Percentiles rank a stretch among this genome's conserved stretches.
These are phyloP conservation scores for Antheraea mylitta DNA, from an alignment of 1,140 invertebrate genomes.

Conservation along the genomic window DNA sequence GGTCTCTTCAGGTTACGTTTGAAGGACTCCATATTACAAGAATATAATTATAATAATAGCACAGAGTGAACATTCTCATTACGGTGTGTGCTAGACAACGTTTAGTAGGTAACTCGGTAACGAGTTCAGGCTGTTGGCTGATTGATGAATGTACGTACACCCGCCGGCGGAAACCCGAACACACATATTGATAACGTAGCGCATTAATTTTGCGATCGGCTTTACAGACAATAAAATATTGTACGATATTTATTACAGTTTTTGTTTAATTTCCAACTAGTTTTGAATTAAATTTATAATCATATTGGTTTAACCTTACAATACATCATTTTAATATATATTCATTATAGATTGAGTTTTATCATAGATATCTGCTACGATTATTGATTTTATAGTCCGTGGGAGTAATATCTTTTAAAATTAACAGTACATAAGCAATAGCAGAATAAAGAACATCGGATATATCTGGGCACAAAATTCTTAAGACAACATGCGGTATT, in stretches of 20 bases:
- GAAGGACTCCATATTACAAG: too few species aligned
- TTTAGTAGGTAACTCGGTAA: constrained; percentile 63
- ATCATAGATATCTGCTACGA: neutral
- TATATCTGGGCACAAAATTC: too few species aligned
- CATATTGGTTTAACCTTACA: neutral
- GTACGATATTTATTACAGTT: constrained; percentile 18
- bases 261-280: neutral
- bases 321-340: neutral
- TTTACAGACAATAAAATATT: constrained; percentile 30
- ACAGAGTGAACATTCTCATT: constrained; percentile 1
- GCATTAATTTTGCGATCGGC: constrained; percentile 56
- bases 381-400: too few species aligned
- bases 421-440: too few species aligned
- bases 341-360: neutral
- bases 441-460: too few species aligned
- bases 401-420: too few species aligned
- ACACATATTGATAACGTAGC: constrained; percentile 61
- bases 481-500: too few species aligned
- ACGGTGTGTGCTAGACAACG: constrained; percentile 8
- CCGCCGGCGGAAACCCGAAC: constrained; percentile 25
- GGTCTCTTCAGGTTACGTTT: too few species aligned
- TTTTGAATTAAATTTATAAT: neutral
- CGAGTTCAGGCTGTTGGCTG: constrained; percentile 59
- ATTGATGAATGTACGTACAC: constrained; percentile 58
- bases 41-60: too few species aligned